Evolutionary conservation across 2,113 vertebrate species (phyloP).

Genomic region (Triplophysa rosa): DNA sequence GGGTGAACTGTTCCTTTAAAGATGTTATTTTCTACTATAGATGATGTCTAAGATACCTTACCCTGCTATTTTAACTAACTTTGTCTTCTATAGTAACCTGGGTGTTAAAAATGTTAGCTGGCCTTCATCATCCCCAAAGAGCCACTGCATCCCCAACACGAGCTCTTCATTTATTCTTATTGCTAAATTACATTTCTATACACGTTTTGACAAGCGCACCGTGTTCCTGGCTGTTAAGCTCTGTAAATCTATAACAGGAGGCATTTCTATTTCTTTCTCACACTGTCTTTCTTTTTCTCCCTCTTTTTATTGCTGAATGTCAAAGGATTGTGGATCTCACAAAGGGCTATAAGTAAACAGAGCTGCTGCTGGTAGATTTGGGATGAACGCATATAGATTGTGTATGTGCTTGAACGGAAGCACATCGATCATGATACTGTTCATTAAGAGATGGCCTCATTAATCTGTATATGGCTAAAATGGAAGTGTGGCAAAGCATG

Average conservation of each 20-base stretch:
- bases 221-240: slow-evolving; percentile 52
- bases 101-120: not conserved
- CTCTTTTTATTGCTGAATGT: slow-evolving; percentile 49
- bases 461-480: slow-evolving; percentile 8
- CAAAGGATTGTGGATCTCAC: not conserved
- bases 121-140: slow-evolving; percentile 4
- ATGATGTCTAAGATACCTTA: no score
- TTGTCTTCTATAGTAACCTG: not conserved
- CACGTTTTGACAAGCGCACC: not conserved
- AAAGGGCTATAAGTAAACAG: slow-evolving; percentile 1
- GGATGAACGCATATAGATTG: not conserved
- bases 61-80: not conserved
- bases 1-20: no score
- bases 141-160: not conserved
- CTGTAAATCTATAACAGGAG: slow-evolving; percentile 36
- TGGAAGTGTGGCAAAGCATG: not conserved
- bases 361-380: not conserved
- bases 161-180: slow-evolving; percentile 6
- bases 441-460: slow-evolving; percentile 4
- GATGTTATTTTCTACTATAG: no score
- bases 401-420: not conserved
- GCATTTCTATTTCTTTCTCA: slow-evolving; percentile 9
- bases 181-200: slow-evolving; percentile 12
- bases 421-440: slow-evolving; percentile 10
- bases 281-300: slow-evolving; percentile 42